Base-by-base conservation (phyloP, 2,113 vertebrate species). In the Mesocricetus auratus region DNA sequence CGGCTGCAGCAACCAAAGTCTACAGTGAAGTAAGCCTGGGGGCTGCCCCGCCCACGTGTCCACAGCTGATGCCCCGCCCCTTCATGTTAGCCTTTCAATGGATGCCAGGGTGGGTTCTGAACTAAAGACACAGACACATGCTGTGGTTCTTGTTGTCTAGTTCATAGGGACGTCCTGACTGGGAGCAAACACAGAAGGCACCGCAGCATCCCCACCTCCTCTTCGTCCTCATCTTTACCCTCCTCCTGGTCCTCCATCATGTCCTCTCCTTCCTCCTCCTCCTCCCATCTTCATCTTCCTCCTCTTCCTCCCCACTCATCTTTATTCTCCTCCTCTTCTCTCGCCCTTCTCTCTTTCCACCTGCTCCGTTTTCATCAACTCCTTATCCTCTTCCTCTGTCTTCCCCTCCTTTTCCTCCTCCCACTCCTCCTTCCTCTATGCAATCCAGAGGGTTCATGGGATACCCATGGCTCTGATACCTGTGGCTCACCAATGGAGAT, bases 131-230 rank as follows among this genome's bases (percentile, higher is more conserved):
- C 21, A 56, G 1, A 47, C 47, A 47, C 47, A 33, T 68, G 58
- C 21, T 89, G 17, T 69, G 60, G 42, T 68, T 89, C 81, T 81
- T 5, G 33, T 22, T 62, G 82, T 89, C 88, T 29, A 22, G 29
- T 42, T 17, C 42, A 10, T 66, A 19, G 45, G 74, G 36, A 79
- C 73, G 75, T 85, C 53, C 60, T 58, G 69, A 87, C 50, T 71
- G 26, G 74, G 78, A 74, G 62, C 50, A 45, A 33, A 64, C 73
- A 21, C 10, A 64, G 56, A 64, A n/a, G 21, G 8, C 26, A 7
- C 60, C 45, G 47, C 15, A 60, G 11, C 53, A 36, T 0, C 0
- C 12, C 13, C 33, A 26, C n/a, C 3, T 0, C 5, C 3, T 0
- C 5, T 2, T 8, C 47, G 47, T 8, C 47, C 47, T 8, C 47